Evolutionary conservation across 2,888 invertebrate genomes (phyloP).

Genomic region (Hermodice carunculata): DNA sequence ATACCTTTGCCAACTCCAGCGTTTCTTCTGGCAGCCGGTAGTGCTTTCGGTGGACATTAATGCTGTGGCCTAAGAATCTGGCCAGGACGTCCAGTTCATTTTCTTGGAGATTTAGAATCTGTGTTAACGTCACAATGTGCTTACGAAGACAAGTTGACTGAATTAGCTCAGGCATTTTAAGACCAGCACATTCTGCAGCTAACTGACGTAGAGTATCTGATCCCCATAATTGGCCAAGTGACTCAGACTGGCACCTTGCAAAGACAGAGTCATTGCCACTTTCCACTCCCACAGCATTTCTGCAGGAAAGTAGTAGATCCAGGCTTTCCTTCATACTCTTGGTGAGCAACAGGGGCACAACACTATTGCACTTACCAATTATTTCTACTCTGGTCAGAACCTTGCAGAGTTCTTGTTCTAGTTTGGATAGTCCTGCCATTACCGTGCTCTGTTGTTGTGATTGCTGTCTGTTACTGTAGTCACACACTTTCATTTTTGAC

Average conservation of each 20-base stretch:
- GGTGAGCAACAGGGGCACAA: constrained; percentile 16
- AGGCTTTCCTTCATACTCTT: constrained; percentile 3
- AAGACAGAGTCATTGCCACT: constrained; percentile 14
- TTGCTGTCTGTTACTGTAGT: constrained; percentile 1
- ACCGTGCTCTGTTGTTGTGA: constrained; percentile 8
- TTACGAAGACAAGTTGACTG: constrained; percentile 36
- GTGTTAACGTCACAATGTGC: constrained; percentile 37
- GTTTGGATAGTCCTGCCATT: neutral
- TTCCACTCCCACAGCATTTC: neutral
- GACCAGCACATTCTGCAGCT: constrained; percentile 1
- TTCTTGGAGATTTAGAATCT: constrained; percentile 33
- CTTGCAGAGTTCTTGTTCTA: constrained; percentile 19
- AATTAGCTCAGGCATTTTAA: constrained; percentile 22
- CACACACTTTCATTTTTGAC: constrained; percentile 12
- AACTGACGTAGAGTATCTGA: constrained; percentile 25
- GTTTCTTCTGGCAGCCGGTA: constrained; percentile 32
- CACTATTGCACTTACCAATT: constrained; percentile 14
- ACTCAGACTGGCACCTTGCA: neutral
- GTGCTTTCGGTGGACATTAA: constrained; percentile 29
- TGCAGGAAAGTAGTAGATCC: neutral
- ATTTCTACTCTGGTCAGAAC: constrained; percentile 14
- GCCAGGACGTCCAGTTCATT: constrained; percentile 33
- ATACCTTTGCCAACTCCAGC: constrained; percentile 30
- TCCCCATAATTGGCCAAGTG: constrained; percentile 23
- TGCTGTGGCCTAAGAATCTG: constrained; percentile 37